A percentile compares a stretch with the other conserved stretches of the same genome.
phyloP scores from a whole-genome alignment of 2,113 vertebrate species.

The Numenius arquata region DNA sequence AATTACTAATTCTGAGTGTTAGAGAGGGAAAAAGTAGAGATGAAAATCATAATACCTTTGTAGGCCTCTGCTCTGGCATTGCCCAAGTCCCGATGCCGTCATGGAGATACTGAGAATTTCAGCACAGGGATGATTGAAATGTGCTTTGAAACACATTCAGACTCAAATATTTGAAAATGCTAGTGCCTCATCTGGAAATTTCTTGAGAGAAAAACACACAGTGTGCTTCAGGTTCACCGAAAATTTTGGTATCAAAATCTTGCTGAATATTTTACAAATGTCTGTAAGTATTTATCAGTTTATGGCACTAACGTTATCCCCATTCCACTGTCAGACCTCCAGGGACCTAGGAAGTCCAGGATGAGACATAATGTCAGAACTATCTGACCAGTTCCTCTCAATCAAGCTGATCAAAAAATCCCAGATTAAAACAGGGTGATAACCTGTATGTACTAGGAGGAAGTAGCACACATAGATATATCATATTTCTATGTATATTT shows the following conservation, averaged over 20 bases:
- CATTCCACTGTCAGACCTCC: neutral
- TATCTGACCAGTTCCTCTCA: neutral
- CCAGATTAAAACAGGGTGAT: neutral
- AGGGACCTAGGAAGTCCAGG: neutral
- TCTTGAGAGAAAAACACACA: neutral
- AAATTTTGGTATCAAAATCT: neutral
- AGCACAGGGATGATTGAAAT: neutral
- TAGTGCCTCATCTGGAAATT: neutral
- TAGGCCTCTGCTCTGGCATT: neutral
- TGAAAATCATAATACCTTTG: neutral
- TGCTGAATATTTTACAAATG: neutral
- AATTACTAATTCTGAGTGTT: neutral
- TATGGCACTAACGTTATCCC: neutral
- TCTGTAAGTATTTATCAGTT: neutral
- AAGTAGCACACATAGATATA: neutral
- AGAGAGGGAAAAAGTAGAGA: neutral
- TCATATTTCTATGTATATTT: neutral
- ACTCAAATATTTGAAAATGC: neutral
- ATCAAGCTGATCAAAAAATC: neutral
- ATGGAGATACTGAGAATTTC: neutral
- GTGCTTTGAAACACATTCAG: neutral
- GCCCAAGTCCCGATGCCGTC: rapidly evolving
- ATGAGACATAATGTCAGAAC: neutral
- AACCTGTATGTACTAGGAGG: neutral
- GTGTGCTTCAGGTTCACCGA: neutral